Evolutionary conservation across 2,888 invertebrate genomes (phyloP).

Genomic region (Ochropacha duplaris): DNA sequence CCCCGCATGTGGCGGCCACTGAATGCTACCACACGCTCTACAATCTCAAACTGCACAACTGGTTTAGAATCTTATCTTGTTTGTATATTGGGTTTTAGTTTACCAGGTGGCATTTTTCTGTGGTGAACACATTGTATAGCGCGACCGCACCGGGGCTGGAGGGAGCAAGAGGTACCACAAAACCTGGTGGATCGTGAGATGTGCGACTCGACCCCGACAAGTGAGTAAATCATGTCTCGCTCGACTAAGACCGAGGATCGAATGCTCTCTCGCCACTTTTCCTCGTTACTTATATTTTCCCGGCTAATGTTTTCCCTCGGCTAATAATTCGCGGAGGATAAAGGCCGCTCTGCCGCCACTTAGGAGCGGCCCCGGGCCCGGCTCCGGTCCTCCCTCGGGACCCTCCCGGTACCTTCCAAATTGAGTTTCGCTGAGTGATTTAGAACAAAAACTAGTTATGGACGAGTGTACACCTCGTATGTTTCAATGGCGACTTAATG

Average conservation of each 20-base stretch:
- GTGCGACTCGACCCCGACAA: conserved; percentile 9
- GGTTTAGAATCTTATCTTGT: no score
- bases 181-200: not conserved
- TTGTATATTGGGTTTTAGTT: no score
- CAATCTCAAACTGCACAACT: not conserved
- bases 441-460: conserved; percentile 64
- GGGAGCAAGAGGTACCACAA: no score
- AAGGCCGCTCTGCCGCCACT: conserved; percentile 50
- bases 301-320: conserved; percentile 57
- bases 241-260: conserved; percentile 14
- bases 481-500: conserved; percentile 38
- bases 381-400: conserved; percentile 44
- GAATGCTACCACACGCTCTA: not conserved
- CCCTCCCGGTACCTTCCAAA: conserved; percentile 56
- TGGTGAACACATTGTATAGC: not conserved
- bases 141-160: not conserved
- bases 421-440: conserved; percentile 71
- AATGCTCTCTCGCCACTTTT: conserved; percentile 37
- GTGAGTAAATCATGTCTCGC: conserved; percentile 20
- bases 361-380: conserved; percentile 35
- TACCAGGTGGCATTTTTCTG: no score
- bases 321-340: conserved; percentile 59
- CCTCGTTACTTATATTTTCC: conserved; percentile 48
- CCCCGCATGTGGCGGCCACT: not conserved
- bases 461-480: conserved; percentile 42